These are phyloP conservation scores for Dendrophyllia cribrosa DNA, from an alignment of 64 coral and sea anemone species.

Conservation along the genomic window DNA sequence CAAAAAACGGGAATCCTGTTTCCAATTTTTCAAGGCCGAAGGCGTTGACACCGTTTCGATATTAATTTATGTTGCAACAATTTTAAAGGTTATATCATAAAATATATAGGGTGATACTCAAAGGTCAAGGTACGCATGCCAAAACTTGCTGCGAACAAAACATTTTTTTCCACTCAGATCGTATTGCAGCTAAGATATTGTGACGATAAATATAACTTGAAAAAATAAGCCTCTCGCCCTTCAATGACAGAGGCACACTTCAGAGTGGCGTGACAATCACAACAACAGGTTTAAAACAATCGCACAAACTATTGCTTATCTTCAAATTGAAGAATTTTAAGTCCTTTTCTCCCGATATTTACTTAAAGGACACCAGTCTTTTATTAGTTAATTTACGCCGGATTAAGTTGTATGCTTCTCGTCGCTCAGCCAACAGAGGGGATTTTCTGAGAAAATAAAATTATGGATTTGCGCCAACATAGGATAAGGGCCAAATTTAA, in stretches of 20 bases:
- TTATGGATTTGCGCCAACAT: background rate
- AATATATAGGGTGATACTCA: no score
- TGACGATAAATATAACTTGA: conserved; percentile 27
- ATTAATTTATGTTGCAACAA: no score
- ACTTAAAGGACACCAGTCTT: background rate
- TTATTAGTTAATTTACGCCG: background rate
- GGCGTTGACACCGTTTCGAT: no score
- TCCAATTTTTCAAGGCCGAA: no score
- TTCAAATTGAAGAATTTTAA: background rate
- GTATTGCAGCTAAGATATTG: background rate
- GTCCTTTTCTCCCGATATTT: background rate
- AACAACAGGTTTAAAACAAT: background rate
- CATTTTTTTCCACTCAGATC: background rate
- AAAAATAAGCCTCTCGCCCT: background rate
- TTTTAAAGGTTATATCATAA: no score
- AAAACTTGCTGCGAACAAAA: background rate
- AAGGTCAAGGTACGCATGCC: background rate
- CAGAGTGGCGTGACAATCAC: background rate
- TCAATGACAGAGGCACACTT: background rate
- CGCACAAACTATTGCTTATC: background rate
- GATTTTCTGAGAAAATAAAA: background rate
- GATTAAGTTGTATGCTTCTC: background rate
- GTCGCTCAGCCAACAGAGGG: background rate
- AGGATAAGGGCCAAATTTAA: background rate
- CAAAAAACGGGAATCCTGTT: no score